These are phyloP conservation scores for Potorous gilbertii DNA, from an alignment of 2,797 vertebrate species.

Conservation along the genomic window DNA sequence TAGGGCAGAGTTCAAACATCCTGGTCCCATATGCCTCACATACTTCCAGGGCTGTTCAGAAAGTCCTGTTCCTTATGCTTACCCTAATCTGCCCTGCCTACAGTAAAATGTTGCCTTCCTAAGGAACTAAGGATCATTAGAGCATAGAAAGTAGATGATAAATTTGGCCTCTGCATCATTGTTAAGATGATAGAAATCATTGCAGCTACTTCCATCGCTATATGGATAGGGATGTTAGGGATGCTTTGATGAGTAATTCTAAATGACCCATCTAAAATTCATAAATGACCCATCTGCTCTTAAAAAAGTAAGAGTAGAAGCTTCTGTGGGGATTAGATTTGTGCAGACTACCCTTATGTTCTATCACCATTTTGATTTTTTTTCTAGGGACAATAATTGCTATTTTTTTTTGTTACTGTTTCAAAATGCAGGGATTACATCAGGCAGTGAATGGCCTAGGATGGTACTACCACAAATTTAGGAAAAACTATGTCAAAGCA, in stretches of 20 bases:
- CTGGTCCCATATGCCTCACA: background rate
- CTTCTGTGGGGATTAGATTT: conserved; percentile 10
- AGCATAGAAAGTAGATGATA: background rate
- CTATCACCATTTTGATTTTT: conserved; percentile 30
- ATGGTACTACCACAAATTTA: conserved; percentile 92
- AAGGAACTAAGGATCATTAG: background rate
- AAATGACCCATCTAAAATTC: background rate
- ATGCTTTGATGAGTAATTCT: background rate
- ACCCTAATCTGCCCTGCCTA: background rate
- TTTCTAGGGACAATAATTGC: conserved; percentile 1
- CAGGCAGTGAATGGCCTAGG: conserved; percentile 94
- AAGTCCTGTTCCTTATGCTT: background rate
- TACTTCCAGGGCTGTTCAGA: conserved; percentile 43
- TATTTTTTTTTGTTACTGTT: conserved; percentile 50
- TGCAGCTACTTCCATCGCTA: background rate
- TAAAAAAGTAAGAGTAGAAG: background rate
- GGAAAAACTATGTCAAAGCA: conserved; percentile 87
- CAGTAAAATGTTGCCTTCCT: background rate
- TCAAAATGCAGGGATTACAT: conserved; percentile 88
- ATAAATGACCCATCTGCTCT: conserved; percentile 54
- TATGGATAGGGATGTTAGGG: conserved; percentile 10
- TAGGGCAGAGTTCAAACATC: background rate
- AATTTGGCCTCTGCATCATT: background rate
- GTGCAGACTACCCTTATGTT: conserved; percentile 7
- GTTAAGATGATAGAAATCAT: conserved; percentile 6